Evolutionary conservation across 2,888 invertebrate genomes (phyloP).

Genomic region (Euzophera pinguis): DNA sequence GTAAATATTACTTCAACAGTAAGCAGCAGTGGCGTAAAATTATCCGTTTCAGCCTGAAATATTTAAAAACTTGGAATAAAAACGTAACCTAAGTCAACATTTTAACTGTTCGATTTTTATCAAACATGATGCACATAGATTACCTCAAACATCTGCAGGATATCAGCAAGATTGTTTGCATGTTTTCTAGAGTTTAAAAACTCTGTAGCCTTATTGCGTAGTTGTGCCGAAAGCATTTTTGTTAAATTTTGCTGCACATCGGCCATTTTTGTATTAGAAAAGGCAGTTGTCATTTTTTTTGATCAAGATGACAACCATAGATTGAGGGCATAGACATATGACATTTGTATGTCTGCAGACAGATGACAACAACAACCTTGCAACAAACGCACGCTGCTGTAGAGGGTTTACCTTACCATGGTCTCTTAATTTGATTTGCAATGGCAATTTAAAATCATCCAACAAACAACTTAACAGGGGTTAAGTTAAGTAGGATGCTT

Average conservation of each 20-base stretch:
- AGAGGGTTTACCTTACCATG: too few relatives aligned
- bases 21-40: conserved; percentile 80
- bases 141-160: conserved; percentile 85
- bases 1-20: conserved; percentile 86
- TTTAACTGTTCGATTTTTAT: conserved; percentile 21
- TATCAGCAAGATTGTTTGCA: conserved; percentile 83
- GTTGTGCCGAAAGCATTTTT: conserved; percentile 82
- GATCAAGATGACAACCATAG: conserved; percentile 28
- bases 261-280: conserved; percentile 73
- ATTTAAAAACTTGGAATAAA: conserved; percentile 31
- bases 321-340: too few relatives aligned
- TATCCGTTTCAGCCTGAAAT: conserved; percentile 68
- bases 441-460: too few relatives aligned
- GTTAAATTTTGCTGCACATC: conserved; percentile 59
- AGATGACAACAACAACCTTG: too few relatives aligned
- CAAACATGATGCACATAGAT: conserved; percentile 17
- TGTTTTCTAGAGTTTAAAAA: conserved; percentile 83
- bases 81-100: conserved; percentile 55
- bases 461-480: too few relatives aligned
- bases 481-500: too few relatives aligned
- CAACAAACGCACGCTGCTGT: too few relatives aligned
- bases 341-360: neutral
- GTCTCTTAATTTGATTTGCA: too few relatives aligned
- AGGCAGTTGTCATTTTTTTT: conserved; percentile 34
- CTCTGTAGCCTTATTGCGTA: conserved; percentile 85